A percentile compares a stretch with the other conserved stretches of the same genome.
Evolutionary conservation across 1,140 invertebrate species (phyloP).

Genomic region (Pogonognathellus flavescens): DNA sequence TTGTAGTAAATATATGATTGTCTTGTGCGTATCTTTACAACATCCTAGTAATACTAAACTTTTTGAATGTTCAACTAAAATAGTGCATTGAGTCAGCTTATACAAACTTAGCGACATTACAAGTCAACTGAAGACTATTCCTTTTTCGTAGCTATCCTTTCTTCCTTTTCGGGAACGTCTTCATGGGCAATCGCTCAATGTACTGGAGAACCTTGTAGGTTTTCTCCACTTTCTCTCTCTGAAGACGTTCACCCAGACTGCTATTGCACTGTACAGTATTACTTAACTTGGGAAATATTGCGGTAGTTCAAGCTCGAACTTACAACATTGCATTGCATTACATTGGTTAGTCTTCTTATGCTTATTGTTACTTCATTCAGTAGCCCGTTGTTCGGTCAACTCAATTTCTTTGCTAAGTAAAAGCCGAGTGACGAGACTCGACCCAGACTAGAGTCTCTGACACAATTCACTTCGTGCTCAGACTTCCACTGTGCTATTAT

Average conservation of each 20-base stretch:
- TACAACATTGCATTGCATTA: conserved; percentile 29
- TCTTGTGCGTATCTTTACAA: conserved; percentile 39
- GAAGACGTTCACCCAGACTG: not conserved
- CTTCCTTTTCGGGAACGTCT: not conserved
- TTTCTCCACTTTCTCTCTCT: too few species aligned
- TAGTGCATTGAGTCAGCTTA: conserved; percentile 33
- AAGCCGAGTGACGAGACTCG: conserved; percentile 13
- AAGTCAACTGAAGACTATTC: conserved; percentile 29
- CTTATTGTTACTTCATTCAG: conserved; percentile 49
- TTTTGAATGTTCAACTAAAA: conserved; percentile 27
- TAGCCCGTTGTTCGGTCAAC: not conserved
- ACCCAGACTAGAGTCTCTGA: conserved; percentile 13
- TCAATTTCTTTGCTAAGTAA: conserved; percentile 29
- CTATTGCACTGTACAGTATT: conserved; percentile 7
- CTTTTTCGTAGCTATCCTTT: not conserved
- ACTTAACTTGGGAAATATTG: conserved; percentile 42
- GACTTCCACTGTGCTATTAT: not conserved
- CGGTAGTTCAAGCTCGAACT: conserved; percentile 24
- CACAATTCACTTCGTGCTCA: conserved; percentile 32
- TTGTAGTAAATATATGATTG: conserved; percentile 46
- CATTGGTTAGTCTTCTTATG: conserved; percentile 29
- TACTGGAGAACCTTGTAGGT: not conserved
- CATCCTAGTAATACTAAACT: conserved; percentile 10
- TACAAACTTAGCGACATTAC: conserved; percentile 36
- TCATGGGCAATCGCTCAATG: not conserved